Conservation (phyloP, 2,888 invertebrate genomes). For the Periphyllus acericola region DNA sequence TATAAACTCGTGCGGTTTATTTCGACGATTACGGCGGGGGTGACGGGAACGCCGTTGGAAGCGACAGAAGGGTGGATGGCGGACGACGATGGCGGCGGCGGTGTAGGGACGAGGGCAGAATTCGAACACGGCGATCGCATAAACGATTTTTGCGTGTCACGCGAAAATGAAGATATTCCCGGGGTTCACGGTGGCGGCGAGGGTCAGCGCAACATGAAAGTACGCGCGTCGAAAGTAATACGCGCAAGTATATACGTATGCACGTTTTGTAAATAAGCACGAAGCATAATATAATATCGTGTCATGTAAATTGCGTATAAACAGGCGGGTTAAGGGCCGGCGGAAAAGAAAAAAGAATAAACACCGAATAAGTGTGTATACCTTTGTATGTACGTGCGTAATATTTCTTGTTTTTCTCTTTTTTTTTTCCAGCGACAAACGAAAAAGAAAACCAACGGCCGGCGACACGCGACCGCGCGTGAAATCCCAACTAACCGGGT, state of each 20-base stretch:
- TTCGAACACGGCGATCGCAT: not conserved
- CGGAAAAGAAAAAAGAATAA: not conserved
- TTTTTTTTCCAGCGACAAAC: not conserved
- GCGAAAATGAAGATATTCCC: conserved; percentile 41
- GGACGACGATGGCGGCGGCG: not conserved
- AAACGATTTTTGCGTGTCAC: conserved; percentile 43
- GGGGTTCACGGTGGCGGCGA: not conserved
- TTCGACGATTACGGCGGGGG: not conserved
- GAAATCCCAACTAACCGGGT: no score
- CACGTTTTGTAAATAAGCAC: not conserved
- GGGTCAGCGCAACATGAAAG: conserved; percentile 8
- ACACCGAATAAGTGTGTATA: not conserved
- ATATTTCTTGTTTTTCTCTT: not conserved
- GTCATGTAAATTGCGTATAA: not conserved
- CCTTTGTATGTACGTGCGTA: not conserved
- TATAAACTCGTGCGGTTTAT: not conserved
- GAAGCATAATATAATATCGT: not conserved
- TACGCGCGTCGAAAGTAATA: conserved; percentile 5
- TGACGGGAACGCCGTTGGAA: not conserved
- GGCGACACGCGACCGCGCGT: not conserved
- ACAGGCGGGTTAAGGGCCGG: not conserved
- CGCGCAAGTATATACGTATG: not conserved
- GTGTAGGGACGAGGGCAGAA: not conserved
- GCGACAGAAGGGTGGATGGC: not conserved
- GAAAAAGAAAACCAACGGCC: conserved; percentile 16